A percentile compares a stretch with the other conserved stretches of the same genome.
Evolutionary conservation across 2,888 invertebrate genomes (phyloP).

Genomic region (Clusia tigrina): DNA sequence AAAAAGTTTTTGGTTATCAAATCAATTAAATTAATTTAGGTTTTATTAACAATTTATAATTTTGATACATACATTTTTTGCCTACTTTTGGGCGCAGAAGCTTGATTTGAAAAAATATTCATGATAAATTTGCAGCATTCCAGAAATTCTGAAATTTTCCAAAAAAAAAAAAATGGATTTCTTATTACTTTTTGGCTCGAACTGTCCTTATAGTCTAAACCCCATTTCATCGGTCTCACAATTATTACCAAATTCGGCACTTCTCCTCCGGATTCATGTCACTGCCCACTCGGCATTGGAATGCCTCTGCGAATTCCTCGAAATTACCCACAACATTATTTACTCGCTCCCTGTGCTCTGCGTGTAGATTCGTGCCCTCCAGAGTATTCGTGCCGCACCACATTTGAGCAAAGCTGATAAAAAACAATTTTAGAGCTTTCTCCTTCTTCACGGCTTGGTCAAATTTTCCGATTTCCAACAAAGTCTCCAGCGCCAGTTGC

Average conservation of each 20-base stretch:
- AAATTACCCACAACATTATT: constrained; percentile 57
- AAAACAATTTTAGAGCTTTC: constrained; percentile 43
- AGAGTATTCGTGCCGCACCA: constrained; percentile 49
- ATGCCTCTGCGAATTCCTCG: constrained; percentile 51
- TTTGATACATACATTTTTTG: no score
- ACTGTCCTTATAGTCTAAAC: background rate
- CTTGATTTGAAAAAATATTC: no score
- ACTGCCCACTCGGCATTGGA: constrained; percentile 44
- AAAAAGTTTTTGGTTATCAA: no score
- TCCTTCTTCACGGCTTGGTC: constrained; percentile 10
- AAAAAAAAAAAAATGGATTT: no score
- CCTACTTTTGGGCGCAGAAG: no score
- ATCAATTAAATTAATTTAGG: no score
- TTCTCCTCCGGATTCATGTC: constrained; percentile 53
- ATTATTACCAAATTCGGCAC: constrained; percentile 58
- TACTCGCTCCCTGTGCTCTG: constrained; percentile 51
- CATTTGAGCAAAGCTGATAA: constrained; percentile 56
- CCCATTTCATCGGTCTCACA: no score
- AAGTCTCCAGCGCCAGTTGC: constrained; percentile 51
- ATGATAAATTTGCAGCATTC: no score
- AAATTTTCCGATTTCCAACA: no score
- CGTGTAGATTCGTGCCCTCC: constrained; percentile 37
- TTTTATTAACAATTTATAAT: no score
- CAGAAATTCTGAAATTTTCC: no score
- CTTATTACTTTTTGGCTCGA: no score